Evolutionary conservation across 2,888 invertebrate species (phyloP), one percentile per base, ranked within the genome.

Genomic region (Platynereis dumerilii): DNA sequence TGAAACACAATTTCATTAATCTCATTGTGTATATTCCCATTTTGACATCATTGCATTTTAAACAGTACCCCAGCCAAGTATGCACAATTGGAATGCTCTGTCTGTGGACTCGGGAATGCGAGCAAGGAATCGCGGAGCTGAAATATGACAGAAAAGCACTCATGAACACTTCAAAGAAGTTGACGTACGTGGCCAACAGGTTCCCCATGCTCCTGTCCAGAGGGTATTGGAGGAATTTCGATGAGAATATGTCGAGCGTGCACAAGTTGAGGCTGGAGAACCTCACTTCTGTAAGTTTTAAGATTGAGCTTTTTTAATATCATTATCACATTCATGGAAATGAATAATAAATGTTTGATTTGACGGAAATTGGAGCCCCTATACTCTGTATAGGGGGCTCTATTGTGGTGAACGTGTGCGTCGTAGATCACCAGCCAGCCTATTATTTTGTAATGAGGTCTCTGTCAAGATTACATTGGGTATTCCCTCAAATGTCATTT

Each of bases 31-130:
- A n/a, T n/a, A n/a, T n/a, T n/a, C n/a, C n/a, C n/a, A n/a, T n/a
- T n/a, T n/a, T n/a, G n/a, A n/a, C n/a, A n/a, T n/a, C n/a, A n/a
- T n/a, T n/a, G n/a, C n/a, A n/a, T n/a, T n/a, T n/a, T n/a, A n/a
- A n/a, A 52, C 74, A 83, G 82, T 84, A 83, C 71, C 81, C 83
- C 56, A 75, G 80, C 17, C 84, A 84, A 73, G 78, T 84, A 20
- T 83, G 83, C 69, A 71, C 79, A 3, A 72, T 80, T 68, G 83
- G 80, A 20, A 73, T 84, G 76, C 69, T 83, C 58, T 82, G 78
- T 67, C 77, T 76, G 68, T 84, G 84, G 84, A 83, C 81, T 7
- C 72, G 73, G 63, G 83, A 84, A 65, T 80, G 81, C 73, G 83
- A 84, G 64, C 69, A 72, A 56, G 81, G 81, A 42, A 79, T 83